Base-by-base conservation (phyloP, 2,113 vertebrate genomes). In the Colaptes auratus region DNA sequence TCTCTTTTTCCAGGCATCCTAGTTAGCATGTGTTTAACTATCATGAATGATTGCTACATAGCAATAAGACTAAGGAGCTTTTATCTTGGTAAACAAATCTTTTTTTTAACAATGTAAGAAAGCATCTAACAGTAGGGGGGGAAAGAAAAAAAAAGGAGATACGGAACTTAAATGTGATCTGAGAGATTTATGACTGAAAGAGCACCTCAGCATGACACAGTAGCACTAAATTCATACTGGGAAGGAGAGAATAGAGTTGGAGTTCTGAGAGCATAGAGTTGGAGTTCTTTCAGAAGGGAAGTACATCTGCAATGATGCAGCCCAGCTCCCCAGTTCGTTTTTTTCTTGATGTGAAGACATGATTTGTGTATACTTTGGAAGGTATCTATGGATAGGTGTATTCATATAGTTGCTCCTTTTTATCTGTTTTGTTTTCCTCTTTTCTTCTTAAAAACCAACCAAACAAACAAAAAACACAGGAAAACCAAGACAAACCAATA, bases 341-440 rank as follows among this genome's bases (percentile, higher is more conserved):
- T 83, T 42, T 24, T 7, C 19, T 31, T 25, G 16, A 39, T 66
- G 9, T 9, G n/a, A 63, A n/a, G 35, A 50, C 55, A 13, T 12
- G 16, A 60, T 10, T 15, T 52, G 12, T 60, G 10, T 30, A 72
- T 36, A 24, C 14, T 86, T 46, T 39, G 10, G 53, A 87, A 82
- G 8, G 10, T 52, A 50, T 9, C 20, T 79, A 39, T 46, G 17
- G 24, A 56, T 35, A 55, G 19, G 25, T 59, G 20, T 7, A 70
- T 53, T 60, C 3, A 31, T 53, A 33, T 3, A 36, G 0, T 3
- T 52, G 28, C 3, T 48, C 31, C 12, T 30, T 17, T 28, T 5
- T 20, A 3, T n/a, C 7, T 15, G 5, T 44, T 5, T 52, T 20
- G 3, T 23, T 0, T 35, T 1, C 25, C 10, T 25, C 2, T 24